Conservation (phyloP, 2,797 vertebrate species). For the Alca torda region DNA sequence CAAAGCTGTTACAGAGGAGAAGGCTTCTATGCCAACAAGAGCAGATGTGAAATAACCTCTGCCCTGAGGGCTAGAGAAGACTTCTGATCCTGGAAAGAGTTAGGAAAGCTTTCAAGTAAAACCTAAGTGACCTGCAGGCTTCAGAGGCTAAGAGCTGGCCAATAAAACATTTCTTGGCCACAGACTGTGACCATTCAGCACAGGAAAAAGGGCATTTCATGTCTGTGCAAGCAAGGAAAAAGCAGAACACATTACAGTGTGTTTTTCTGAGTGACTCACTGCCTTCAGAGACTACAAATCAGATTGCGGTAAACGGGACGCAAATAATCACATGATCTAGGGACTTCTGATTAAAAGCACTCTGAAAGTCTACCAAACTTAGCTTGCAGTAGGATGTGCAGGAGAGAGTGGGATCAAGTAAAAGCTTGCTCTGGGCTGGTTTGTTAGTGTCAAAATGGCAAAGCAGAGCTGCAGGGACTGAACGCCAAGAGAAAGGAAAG, state of each 20-base stretch:
- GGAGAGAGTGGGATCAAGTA: not conserved
- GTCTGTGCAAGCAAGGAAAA: not conserved
- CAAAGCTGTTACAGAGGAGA: not conserved
- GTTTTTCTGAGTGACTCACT: slow-evolving; percentile 4
- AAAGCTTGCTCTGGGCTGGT: not conserved
- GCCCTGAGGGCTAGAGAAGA: not conserved
- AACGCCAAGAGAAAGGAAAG: not conserved
- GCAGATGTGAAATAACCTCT: not conserved
- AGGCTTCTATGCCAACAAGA: not conserved
- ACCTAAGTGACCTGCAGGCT: not conserved
- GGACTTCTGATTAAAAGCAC: not conserved
- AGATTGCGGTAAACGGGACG: not conserved
- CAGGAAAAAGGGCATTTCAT: not conserved
- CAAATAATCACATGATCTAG: not conserved
- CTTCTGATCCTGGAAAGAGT: not conserved
- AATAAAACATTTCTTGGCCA: not conserved
- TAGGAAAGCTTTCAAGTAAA: not conserved
- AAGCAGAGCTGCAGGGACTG: not conserved
- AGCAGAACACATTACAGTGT: not conserved
- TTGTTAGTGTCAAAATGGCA: not conserved
- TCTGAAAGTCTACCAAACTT: not conserved
- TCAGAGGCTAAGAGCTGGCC: not conserved
- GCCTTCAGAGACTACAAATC: slow-evolving; percentile 1
- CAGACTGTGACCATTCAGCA: not conserved
- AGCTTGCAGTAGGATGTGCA: not conserved